Base-by-base conservation (phyloP, 2,888 invertebrate genomes). In the Lasioglossum zephyrum region DNA sequence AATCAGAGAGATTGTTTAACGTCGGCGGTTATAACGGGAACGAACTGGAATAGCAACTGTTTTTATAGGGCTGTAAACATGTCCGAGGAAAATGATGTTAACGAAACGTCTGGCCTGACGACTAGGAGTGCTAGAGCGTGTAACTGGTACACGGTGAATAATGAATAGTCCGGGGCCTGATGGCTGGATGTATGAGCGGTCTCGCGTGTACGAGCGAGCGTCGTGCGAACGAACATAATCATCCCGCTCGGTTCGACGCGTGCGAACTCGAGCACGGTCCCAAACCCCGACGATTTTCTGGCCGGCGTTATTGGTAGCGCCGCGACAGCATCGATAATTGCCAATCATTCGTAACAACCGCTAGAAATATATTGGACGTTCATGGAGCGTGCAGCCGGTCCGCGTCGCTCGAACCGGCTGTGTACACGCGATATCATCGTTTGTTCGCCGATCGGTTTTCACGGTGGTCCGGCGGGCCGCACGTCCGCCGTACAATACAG, bases 271-370 rank as follows among this genome's bases (percentile, higher is more conserved):
- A 39, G 22, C 11, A 8, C 72, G 73, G 73, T 73, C 80, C 63
- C 26, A 79, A 57, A 84, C 77, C 80, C 85, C 66, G 86, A 81
- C 86, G 84, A 87, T 89, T 90, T 90, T 90, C 89, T 87, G 77
- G 73, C 75, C 77, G 80, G 69, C 66, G 78, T 82, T 84, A 82
- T 84, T 82, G 85, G 83, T 84, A 75, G 72, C 77, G 66, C 81
- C 78, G 78, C 82, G 89, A 89, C 91, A 89, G 91, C 87, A 77
- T 83, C 91, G 91, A 91, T 90, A 90, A 91, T 91, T 91, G 91
- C 89, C 90, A 89, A 90, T 90, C 90, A 88, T 85, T 89, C 90
- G 88, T 81, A 90, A 88, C 90, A 82, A 79, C 81, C 83, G 83
- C 85, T 86, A 82, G 88, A 89, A 84, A 87, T 88, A 89, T 80